Evolutionary conservation across 2,888 invertebrate genomes (phyloP).

Genomic region (Cosmia pyralina): DNA sequence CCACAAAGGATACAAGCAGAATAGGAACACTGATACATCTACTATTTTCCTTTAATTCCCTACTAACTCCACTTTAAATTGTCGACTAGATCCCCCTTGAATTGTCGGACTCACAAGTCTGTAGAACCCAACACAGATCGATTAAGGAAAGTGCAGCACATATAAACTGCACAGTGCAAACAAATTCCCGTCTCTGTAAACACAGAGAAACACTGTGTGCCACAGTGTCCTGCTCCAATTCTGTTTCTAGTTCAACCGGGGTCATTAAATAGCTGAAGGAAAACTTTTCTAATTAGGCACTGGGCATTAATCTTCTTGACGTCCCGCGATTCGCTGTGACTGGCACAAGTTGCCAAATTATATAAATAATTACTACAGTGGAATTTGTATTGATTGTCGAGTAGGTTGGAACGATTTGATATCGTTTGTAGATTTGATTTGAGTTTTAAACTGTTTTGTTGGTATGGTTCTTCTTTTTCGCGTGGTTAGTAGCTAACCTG

Average conservation of each 20-base stretch:
- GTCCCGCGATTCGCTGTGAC: conserved; percentile 79
- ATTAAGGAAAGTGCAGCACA: conserved; percentile 59
- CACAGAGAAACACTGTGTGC: conserved; percentile 53
- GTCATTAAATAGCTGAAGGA: conserved; percentile 82
- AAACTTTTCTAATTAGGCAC: conserved; percentile 87
- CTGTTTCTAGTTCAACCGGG: conserved; percentile 69
- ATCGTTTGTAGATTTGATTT: conserved; percentile 29
- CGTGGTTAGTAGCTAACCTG: no score
- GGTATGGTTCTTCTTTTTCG: neutral
- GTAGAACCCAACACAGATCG: conserved; percentile 44
- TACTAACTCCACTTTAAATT: conserved; percentile 32
- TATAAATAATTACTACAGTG: conserved; percentile 76
- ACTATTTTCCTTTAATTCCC: conserved; percentile 41
- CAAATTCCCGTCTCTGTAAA: conserved; percentile 38
- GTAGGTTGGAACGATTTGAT: conserved; percentile 20
- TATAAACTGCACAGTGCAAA: conserved; percentile 44
- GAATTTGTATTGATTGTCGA: conserved; percentile 61
- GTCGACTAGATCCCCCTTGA: conserved; percentile 36
- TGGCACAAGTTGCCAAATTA: conserved; percentile 81
- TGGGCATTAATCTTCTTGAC: conserved; percentile 85
- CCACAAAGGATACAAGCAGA: conserved; percentile 16
- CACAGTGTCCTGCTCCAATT: conserved; percentile 62
- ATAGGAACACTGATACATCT: neutral
- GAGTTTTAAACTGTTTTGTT: conserved; percentile 20
- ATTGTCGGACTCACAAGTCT: conserved; percentile 37